A percentile compares a stretch with the other conserved stretches of the same genome.
Conservation (phyloP, 2,888 invertebrate species). For the Drosophila rellima region DNA sequence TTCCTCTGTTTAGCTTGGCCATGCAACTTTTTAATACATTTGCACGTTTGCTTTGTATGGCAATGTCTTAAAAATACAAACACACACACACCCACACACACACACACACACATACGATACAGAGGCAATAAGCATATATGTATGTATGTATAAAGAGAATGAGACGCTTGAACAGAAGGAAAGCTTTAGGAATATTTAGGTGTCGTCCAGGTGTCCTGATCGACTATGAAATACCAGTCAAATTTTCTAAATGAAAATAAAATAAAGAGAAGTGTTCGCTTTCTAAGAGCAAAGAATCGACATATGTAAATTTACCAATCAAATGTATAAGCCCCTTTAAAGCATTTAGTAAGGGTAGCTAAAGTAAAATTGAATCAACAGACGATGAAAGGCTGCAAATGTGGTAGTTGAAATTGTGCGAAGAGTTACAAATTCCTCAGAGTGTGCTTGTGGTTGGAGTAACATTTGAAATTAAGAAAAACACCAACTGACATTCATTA, state of each 20-base stretch:
- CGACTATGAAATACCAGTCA: conserved; percentile 1
- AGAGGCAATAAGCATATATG: background rate
- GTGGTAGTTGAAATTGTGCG: conserved; percentile 8
- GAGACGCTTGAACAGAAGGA: conserved; percentile 13
- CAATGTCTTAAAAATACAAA: conserved; percentile 51
- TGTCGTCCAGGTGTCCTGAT: background rate
- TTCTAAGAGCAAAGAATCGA: no score
- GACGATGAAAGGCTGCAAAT: conserved; percentile 38
- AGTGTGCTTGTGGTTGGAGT: conserved; percentile 22
- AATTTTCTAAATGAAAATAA: background rate
- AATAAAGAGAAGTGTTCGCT: background rate
- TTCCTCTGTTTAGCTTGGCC: conserved; percentile 28
- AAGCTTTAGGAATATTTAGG: conserved; percentile 1
- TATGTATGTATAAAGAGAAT: background rate
- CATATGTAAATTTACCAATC: background rate
- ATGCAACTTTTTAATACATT: conserved; percentile 72
- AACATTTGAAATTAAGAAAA: conserved; percentile 61
- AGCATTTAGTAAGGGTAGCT: background rate
- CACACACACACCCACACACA: conserved; percentile 21
- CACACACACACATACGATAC: conserved; percentile 16
- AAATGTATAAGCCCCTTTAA: background rate
- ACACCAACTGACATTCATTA: conserved; percentile 64
- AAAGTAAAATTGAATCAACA: conserved; percentile 65
- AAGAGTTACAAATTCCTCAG: conserved; percentile 21
- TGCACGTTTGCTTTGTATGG: conserved; percentile 68